Percentiles rank a stretch among this genome's conserved stretches.
Evolutionary conservation across 2,888 invertebrate genomes (phyloP).

Genomic region (Microctonus aethiopoides): DNA sequence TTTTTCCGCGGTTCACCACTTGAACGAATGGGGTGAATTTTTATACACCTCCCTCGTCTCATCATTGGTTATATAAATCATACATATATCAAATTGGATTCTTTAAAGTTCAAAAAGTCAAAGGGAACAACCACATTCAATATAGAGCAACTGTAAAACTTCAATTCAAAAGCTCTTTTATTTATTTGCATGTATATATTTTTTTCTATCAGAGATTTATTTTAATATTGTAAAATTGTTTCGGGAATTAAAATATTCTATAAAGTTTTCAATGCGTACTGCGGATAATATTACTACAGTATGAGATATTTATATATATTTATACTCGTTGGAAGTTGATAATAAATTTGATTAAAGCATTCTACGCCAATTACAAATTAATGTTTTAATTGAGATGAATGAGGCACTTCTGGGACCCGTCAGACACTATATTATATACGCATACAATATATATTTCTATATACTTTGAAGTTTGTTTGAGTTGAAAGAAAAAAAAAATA

Average conservation of each 20-base stretch:
- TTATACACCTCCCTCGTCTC: not conserved
- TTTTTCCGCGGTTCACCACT: slow-evolving; percentile 34
- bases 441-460: not conserved
- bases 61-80: not conserved
- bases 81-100: slow-evolving; percentile 8
- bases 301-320: not conserved
- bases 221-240: no score
- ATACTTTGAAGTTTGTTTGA: not conserved
- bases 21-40: slow-evolving; percentile 1
- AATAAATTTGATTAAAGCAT: slow-evolving; percentile 54
- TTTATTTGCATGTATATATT: no score
- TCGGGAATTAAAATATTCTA: no score
- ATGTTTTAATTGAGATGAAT: slow-evolving; percentile 53
- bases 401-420: slow-evolving; percentile 32
- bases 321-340: slow-evolving; percentile 15
- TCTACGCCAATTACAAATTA: slow-evolving; percentile 52
- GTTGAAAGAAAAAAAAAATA: no score
- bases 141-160: not conserved
- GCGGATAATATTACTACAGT: no score
- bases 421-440: not conserved
- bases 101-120: slow-evolving; percentile 16
- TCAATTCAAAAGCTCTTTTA: not conserved
- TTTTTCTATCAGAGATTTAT: no score
- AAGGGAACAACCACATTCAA: not conserved
- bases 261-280: not conserved